Base-by-base conservation (phyloP, 37 sponge, comb jelly and placozoan genomes). In the Spongia lamella region DNA sequence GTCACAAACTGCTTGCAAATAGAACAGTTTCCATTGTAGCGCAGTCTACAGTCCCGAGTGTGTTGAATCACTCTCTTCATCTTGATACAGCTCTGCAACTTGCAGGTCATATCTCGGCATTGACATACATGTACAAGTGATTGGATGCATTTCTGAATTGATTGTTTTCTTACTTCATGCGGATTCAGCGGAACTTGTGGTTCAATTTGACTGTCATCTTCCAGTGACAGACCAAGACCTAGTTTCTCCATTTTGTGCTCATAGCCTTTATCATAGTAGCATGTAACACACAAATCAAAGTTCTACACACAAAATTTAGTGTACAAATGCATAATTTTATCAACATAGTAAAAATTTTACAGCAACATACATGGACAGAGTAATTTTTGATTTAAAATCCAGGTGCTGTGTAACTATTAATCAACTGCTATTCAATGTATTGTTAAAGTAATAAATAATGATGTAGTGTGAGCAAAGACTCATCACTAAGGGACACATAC, bases 1-100 rank as follows among this genome's bases (percentile, higher is more conserved):
- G 74, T 53, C 26, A 98, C 72, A 77, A 95, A 91, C 74, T 91
- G 89, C 60, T 92, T 86, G 68, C 99, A 98, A 31, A 92, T 78
- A 0, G 83, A 79, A 63, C 99, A 98, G 25, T 77, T 77, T 22
- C 89, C 79, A 15, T 85, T 38, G 51, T 82, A 63, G 53, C 76
- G 73, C 52, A 76, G 76, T 75, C 75, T 82, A 75, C 96, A 95
- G 26, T 82, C 80, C 36, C 82, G 50, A 7, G 87, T 86, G 84
- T 98, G 99, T n/a, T 70, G 81, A 25, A 95, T 75, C 14, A 98
- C 75, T 34, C 85, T 79, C 82, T 95, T 98, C 91, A 98, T 98
- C 80, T 88, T 86, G 58, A 84, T 83, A 72, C 99, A 98, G 29
- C 85, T 84, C 13, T 79, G 89, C 56, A 75, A 60, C 60, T 85